Percentiles rank a stretch among this genome's conserved stretches.
Conservation (phyloP, 1,140 invertebrate species). For the Proales similis region DNA sequence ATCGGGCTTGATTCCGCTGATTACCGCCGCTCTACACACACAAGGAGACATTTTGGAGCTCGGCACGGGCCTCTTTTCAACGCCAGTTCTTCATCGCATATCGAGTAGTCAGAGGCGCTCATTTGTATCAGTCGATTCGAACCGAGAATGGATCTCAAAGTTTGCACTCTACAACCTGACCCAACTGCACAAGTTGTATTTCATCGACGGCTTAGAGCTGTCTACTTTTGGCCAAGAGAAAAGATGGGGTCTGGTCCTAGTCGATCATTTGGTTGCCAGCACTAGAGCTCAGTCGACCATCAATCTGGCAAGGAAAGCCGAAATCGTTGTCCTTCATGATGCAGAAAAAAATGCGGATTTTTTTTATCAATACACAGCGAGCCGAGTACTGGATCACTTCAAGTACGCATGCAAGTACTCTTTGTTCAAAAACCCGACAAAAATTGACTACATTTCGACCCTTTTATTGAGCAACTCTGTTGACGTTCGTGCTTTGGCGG, state of each 20-base stretch:
- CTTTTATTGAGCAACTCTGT: constrained; percentile 6
- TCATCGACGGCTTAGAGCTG: neutral
- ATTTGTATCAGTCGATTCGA: constrained; percentile 15
- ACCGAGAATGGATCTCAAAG: constrained; percentile 12
- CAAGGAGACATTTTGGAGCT: constrained; percentile 11
- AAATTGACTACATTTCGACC: constrained; percentile 4
- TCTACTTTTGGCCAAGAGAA: neutral
- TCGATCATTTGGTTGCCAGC: constrained; percentile 19
- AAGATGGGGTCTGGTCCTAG: constrained; percentile 21
- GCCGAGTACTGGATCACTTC: neutral
- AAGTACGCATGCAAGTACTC: constrained; percentile 22
- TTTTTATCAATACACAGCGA: constrained; percentile 20
- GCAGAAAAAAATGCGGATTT: constrained; percentile 20
- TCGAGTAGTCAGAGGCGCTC: neutral
- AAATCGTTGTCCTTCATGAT: constrained; percentile 26
- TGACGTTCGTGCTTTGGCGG: neutral
- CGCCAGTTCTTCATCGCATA: constrained; percentile 11
- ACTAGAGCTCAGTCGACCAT: neutral
- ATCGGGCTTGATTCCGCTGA: constrained; percentile 5
- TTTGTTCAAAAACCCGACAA: neutral
- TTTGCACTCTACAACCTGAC: constrained; percentile 12
- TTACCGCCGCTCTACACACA: constrained; percentile 1
- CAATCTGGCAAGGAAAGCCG: neutral
- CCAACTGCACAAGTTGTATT: neutral
- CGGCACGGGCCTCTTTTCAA: constrained; percentile 22